Evolutionary conservation across 2,888 invertebrate species (phyloP).

Genomic region (Lithophane socia): DNA sequence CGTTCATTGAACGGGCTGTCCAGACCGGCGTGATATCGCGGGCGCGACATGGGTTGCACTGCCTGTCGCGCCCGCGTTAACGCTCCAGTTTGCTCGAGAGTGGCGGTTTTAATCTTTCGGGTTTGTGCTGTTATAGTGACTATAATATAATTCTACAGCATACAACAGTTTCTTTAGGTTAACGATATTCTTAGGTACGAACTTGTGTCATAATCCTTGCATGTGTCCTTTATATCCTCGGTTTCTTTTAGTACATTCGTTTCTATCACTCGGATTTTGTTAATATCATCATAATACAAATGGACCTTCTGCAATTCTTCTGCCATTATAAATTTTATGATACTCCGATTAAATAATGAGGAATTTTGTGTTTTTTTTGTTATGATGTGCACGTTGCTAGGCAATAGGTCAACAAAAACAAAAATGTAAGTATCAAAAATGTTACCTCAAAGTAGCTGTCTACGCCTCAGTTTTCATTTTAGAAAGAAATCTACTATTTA

Average conservation of each 20-base stretch:
- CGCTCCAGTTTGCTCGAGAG: too few relatives aligned
- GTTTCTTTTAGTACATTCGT: conserved; percentile 95
- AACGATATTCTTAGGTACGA: conserved; percentile 73
- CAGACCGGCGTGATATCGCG: too few relatives aligned
- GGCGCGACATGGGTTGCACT: too few relatives aligned
- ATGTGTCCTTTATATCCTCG: conserved; percentile 95
- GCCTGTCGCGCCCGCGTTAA: too few relatives aligned
- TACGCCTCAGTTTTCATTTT: background rate
- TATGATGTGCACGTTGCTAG: conserved; percentile 32
- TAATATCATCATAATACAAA: conserved; percentile 97
- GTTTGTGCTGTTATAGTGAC: too few relatives aligned
- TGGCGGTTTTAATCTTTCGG: too few relatives aligned
- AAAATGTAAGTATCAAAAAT: background rate
- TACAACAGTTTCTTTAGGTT: background rate
- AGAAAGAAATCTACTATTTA: background rate
- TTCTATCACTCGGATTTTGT: conserved; percentile 91
- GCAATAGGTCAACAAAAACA: conserved; percentile 14
- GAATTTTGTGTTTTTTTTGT: conserved; percentile 21
- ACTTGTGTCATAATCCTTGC: conserved; percentile 96
- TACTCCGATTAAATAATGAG: conserved; percentile 5
- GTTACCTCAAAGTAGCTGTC: background rate
- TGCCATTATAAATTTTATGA: conserved; percentile 88
- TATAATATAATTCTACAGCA: too few relatives aligned
- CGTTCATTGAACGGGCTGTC: too few relatives aligned
- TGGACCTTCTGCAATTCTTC: conserved; percentile 94